These are phyloP conservation scores for Scarus forsteni DNA, from an alignment of 2,797 vertebrate species.

Conservation along the genomic window DNA sequence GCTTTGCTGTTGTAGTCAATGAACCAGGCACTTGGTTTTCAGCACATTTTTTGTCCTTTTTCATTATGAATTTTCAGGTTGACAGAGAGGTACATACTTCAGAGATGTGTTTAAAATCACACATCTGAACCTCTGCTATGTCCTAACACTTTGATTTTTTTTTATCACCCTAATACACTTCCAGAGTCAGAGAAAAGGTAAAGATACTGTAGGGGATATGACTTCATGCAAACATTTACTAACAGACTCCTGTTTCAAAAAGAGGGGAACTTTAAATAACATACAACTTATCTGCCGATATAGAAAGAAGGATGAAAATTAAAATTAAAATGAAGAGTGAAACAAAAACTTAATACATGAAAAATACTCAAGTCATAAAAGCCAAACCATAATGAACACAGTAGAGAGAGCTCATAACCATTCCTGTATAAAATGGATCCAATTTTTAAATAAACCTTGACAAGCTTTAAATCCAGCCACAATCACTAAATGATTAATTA, in stretches of 20 bases:
- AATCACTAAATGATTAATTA: conserved; percentile 49
- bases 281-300: no score
- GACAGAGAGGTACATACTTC: neutral
- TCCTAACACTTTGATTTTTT: neutral
- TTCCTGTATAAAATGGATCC: conserved; percentile 25
- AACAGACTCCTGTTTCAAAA: no score
- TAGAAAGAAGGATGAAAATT: no score
- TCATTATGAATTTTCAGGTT: conserved; percentile 29
- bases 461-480: conserved; percentile 37
- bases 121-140: neutral
- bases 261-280: no score
- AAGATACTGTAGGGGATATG: no score
- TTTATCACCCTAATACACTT: no score
- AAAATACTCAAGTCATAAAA: neutral
- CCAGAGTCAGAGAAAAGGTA: no score
- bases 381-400: neutral
- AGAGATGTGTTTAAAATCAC: neutral
- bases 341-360: neutral
- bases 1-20: neutral
- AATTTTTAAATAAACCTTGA: conserved; percentile 30
- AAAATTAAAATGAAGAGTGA: neutral
- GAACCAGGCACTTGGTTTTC: neutral
- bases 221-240: no score
- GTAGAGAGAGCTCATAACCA: conserved; percentile 2
- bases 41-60: conserved; percentile 1